phyloP scores from a whole-genome alignment of 2,797 vertebrate species.

The Pogonophryne albipinna region DNA sequence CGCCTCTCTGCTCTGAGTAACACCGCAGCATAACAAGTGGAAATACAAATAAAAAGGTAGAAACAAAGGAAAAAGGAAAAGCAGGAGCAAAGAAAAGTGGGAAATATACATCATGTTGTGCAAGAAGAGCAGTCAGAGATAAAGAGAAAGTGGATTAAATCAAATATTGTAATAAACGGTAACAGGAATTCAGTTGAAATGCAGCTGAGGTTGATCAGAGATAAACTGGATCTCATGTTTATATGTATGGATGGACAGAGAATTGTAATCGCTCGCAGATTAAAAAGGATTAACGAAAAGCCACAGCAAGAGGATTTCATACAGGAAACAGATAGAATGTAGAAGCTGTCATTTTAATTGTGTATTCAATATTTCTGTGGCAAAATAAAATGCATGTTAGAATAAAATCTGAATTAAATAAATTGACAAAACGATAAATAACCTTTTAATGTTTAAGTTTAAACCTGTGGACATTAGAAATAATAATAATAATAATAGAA shows the following conservation, averaged over 20 bases:
- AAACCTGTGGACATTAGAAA: neutral
- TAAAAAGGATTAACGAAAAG: neutral
- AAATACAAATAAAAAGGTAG: constrained; percentile 62
- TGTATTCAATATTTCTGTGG: neutral
- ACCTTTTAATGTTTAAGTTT: too few relatives aligned
- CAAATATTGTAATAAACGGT: neutral
- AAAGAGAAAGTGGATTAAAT: neutral
- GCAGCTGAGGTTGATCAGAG: neutral
- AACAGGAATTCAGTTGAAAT: neutral
- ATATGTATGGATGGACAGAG: neutral
- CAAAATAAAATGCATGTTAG: neutral
- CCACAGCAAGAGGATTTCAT: constrained; percentile 3
- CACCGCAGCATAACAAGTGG: constrained; percentile 50
- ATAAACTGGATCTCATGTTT: neutral
- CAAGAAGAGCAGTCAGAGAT: neutral
- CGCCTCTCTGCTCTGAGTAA: constrained; percentile 45
- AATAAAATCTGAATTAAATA: neutral
- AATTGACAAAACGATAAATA: neutral
- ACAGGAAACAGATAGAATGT: neutral
- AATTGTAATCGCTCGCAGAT: neutral
- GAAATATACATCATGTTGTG: neutral
- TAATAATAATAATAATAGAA: neutral
- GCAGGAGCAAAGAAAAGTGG: constrained; percentile 1
- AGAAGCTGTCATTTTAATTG: too few relatives aligned
- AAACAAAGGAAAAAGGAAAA: constrained; percentile 49